Conservation (phyloP, 2,797 vertebrate species). For the Phalanger gymnotis region DNA sequence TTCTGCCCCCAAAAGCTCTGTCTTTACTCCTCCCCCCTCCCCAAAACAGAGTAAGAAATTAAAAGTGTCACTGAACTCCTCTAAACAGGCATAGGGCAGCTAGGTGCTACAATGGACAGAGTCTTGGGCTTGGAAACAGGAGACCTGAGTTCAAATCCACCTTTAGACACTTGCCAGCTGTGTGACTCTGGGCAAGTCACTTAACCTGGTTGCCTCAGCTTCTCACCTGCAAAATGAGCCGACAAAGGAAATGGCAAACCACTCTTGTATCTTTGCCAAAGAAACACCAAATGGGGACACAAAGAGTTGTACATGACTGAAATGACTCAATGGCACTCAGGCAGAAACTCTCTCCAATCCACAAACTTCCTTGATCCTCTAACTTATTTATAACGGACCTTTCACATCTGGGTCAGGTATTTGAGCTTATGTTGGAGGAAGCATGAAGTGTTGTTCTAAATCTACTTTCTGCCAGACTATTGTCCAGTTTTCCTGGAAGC, state of each 20-base stretch:
- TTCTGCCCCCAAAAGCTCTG: neutral
- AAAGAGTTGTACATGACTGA: neutral
- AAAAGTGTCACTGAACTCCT: neutral
- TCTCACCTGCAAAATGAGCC: neutral
- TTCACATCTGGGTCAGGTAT: neutral
- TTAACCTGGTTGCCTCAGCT: neutral
- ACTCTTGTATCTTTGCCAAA: too few relatives aligned
- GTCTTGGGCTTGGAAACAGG: neutral
- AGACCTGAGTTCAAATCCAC: neutral
- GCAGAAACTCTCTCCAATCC: neutral
- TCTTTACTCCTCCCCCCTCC: neutral
- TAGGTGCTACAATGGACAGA: neutral
- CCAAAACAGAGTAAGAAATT: neutral
- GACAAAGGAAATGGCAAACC: neutral
- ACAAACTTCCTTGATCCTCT: neutral
- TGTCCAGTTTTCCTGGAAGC: neutral
- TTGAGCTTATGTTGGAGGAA: neutral
- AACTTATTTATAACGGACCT: neutral
- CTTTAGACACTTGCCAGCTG: neutral
- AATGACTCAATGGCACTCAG: neutral
- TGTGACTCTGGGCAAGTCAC: neutral
- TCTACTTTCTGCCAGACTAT: neutral
- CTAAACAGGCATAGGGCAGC: neutral
- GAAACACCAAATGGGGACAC: too few relatives aligned
- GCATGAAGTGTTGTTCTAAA: neutral